phyloP scores from a whole-genome alignment of 2,113 vertebrate species.

The Tetraodon nigroviridis region DNA sequence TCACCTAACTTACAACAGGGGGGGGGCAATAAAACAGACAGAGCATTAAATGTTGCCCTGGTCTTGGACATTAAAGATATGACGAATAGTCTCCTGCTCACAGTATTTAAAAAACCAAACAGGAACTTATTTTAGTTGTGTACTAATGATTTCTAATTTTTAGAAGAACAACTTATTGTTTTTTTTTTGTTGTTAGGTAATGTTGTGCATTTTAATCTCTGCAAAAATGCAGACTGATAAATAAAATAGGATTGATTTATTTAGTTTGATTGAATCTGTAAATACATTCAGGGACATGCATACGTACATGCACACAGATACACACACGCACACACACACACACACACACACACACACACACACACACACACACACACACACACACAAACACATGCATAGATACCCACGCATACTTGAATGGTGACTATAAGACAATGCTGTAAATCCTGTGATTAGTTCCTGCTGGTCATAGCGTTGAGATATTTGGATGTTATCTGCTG shows the following conservation, averaged over 20 bases:
- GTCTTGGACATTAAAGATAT: background rate
- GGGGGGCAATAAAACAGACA: background rate
- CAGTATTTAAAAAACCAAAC: background rate
- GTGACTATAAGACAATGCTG: constrained; percentile 1
- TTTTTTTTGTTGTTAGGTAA: too few species aligned
- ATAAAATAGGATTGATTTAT: too few species aligned
- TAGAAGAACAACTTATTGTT: background rate
- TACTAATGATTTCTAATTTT: background rate
- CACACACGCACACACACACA: too few species aligned
- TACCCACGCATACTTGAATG: background rate
- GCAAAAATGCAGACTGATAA: too few species aligned
- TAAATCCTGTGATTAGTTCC: constrained; percentile 31
- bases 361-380: too few species aligned
- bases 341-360: too few species aligned
- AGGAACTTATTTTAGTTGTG: background rate
- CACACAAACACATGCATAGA: too few species aligned
- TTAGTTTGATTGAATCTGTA: too few species aligned
- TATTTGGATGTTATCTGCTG: constrained; percentile 35
- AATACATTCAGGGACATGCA: too few species aligned
- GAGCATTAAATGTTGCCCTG: background rate
- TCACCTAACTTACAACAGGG: background rate
- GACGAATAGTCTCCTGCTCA: background rate
- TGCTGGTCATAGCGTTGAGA: constrained; percentile 52
- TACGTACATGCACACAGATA: too few species aligned
- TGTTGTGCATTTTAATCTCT: too few species aligned